These are phyloP conservation scores for Hipposideros larvatus DNA, from an alignment of 2,797 vertebrate genomes.

Conservation along the genomic window DNA sequence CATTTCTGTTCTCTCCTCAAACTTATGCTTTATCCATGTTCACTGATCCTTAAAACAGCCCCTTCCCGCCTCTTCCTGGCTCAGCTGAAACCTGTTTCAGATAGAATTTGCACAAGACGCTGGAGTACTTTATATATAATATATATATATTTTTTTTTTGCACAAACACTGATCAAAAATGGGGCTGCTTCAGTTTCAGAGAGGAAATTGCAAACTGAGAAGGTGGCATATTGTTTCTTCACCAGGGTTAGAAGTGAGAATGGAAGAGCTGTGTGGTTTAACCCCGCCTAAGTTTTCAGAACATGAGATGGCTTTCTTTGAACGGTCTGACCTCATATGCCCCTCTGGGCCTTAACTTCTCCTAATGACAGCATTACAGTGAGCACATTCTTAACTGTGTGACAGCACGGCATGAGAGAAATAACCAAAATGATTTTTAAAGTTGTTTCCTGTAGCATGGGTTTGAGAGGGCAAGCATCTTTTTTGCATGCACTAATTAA, in stretches of 20 bases:
- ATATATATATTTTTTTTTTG: background rate
- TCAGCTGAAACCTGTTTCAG: background rate
- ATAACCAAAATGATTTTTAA: fast-evolving
- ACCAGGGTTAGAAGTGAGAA: background rate
- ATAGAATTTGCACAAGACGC: background rate
- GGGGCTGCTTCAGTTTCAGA: background rate
- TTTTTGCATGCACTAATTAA: background rate
- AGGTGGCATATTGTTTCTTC: fast-evolving
- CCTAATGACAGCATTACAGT: background rate
- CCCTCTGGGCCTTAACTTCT: background rate
- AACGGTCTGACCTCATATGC: fast-evolving
- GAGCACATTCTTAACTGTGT: fast-evolving
- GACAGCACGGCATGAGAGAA: background rate
- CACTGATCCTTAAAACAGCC: background rate
- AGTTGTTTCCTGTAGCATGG: background rate
- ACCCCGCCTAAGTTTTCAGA: background rate
- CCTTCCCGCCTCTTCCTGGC: background rate
- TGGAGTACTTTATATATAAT: fast-evolving
- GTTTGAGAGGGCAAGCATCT: background rate
- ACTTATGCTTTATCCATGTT: no score
- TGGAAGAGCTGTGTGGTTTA: background rate
- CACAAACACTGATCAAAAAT: background rate
- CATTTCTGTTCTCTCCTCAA: background rate
- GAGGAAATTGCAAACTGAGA: background rate
- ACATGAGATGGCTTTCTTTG: background rate